Conservation (phyloP, 2,113 vertebrate genomes). For the Pontoporia blainvillei region DNA sequence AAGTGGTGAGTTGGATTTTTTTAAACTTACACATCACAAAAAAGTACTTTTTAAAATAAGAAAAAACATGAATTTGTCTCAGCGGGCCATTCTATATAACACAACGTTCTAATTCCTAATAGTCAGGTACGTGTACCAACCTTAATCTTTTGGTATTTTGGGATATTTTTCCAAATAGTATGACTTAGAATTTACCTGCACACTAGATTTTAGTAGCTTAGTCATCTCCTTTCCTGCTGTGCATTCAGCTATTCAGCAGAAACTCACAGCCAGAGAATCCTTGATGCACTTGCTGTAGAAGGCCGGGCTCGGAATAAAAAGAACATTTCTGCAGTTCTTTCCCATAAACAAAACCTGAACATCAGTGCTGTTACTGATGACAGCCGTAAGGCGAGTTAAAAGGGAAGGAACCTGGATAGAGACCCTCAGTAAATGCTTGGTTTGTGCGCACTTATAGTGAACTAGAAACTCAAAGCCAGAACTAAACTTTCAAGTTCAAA, state of each 20-base stretch:
- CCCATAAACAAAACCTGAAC: not conserved
- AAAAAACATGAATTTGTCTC: constrained; percentile 13
- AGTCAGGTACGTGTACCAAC: not conserved
- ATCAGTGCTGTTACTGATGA: not conserved
- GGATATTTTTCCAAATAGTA: not conserved
- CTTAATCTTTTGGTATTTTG: not conserved
- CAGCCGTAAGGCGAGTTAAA: not conserved
- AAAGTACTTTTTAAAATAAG: not conserved
- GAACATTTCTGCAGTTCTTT: not conserved
- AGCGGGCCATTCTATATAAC: not conserved
- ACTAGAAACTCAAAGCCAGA: not conserved
- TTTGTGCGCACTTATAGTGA: not conserved
- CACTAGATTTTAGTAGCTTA: not conserved
- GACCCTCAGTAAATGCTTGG: not conserved
- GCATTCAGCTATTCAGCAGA: not conserved
- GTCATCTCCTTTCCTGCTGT: not conserved
- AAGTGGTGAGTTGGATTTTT: constrained; percentile 82
- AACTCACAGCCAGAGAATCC: not conserved
- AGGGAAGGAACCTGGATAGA: not conserved
- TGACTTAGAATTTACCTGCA: not conserved
- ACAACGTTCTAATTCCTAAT: not conserved
- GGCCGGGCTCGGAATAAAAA: not conserved
- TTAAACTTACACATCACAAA: not conserved
- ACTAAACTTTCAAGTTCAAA: not conserved
- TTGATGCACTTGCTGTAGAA: not conserved